Evolutionary conservation across 2,888 invertebrate genomes (phyloP), one percentile per base, ranked within the genome.

Genomic region (Cacoxenus indagator): DNA sequence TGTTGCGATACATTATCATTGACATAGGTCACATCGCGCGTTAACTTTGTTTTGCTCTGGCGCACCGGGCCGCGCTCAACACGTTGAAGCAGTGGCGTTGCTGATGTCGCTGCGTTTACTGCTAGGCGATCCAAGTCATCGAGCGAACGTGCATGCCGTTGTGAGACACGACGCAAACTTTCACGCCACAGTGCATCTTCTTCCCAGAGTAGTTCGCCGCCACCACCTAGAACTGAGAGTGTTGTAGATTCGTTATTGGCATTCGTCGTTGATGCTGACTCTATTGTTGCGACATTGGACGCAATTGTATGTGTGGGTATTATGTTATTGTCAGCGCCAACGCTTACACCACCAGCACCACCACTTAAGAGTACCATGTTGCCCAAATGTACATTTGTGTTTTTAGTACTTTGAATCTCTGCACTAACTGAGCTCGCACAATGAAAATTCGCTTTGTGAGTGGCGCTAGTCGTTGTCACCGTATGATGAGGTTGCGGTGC

Each of bases 111-210:
- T 6, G 27, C 65, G 1, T 54, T 70, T 22, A 31, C 19, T 11
- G 73, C 72, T 26, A 91, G 89, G 70, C 89, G 89, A 78, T 95
- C 95, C 67, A 96, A 90, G 87, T 95, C 94, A 78, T 96, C 95
- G 88, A 95, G 90, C 0, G 95, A 95, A 66, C 94, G 91, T 0
- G 95, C 95, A 83, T 95, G 95, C 45, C 95, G 90, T 78, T 95
- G 92, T 71, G 95, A 95, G 0, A 94, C 94, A 72, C 93, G 90
- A 71, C 95, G 90, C 64, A 95, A 89, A 81, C 93, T 93, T 82
- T 95, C 95, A 67, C 93, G 90, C 95, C 95, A 95, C 31, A 95
- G 88, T 6, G 91, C 89, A 87, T 95, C 95, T 87, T 95, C 94
- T 83, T 95, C 95, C 95, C 95, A 95, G 46, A 94, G 90, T 85